phyloP scores from a whole-genome alignment of 2,797 vertebrate genomes.

The Cuculus canorus region DNA sequence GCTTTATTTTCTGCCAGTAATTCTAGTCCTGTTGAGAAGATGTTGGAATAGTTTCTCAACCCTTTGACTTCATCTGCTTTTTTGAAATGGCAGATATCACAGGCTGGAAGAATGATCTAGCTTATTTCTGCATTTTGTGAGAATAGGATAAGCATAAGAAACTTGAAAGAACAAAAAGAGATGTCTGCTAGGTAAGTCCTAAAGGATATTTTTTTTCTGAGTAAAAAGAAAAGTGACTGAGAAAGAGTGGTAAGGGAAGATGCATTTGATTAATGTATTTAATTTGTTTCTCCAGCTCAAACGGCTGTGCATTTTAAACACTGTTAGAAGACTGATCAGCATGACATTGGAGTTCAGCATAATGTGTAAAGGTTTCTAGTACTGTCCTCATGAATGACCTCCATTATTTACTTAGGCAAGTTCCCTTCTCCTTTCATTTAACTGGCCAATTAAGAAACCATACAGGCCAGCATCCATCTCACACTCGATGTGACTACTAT shows the following conservation, averaged over 20 bases:
- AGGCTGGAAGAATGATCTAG: background rate
- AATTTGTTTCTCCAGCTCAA: background rate
- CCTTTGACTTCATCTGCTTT: background rate
- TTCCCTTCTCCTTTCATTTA: background rate
- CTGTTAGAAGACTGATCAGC: background rate
- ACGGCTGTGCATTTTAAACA: background rate
- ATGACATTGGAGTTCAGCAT: background rate
- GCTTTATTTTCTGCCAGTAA: background rate
- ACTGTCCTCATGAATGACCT: background rate
- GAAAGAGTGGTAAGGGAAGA: background rate
- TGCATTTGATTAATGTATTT: background rate
- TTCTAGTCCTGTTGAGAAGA: background rate
- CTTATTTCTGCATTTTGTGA: background rate
- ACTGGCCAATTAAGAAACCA: background rate
- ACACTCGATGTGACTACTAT: background rate
- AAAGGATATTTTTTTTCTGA: background rate
- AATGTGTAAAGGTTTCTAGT: background rate
- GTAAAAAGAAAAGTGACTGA: background rate
- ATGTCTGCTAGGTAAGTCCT: background rate
- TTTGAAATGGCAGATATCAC: background rate
- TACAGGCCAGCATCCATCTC: accelerated
- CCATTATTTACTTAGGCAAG: background rate
- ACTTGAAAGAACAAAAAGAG: background rate
- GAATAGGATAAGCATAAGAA: background rate
- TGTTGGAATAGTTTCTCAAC: background rate